Base-by-base conservation (phyloP, 2,797 vertebrate species). In the Thunnus albacares region DNA sequence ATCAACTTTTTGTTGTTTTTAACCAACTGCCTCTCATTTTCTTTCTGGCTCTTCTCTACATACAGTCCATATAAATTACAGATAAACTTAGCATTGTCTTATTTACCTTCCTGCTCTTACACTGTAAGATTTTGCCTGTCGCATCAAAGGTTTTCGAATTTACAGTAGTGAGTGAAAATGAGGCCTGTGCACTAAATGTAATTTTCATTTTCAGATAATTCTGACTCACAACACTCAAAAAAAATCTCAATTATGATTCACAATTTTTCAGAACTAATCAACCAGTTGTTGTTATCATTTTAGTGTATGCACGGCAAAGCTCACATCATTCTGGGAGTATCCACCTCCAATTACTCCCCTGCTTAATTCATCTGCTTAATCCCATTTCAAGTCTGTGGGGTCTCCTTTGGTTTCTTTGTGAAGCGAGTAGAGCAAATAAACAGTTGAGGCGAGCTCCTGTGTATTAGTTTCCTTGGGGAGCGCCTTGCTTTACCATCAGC, bases 1-100 rank as follows among this genome's bases (percentile, higher is more conserved):
- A 86, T 93, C 81, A 76, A 83, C 82, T 89, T 93, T 90, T 87
- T 86, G 84, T 92, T 90, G 83, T 92, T 90, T 91, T 89, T 83
- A 77, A 79, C 76, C 78, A 79, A 90, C 86, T 84, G 84, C 58
- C 83, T 86, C 71, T 87, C 63, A 17, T 82, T 86, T 81, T 33
- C 28, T 73, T 60, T 80, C 68, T 71, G 59, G 45, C 62, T 82
- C 20, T 71, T 74, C 75, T 77, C 55, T 14, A 28, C 77, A 87
- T 70, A 47, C 22, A 77, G 77, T 86, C 81, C 2, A 3, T 17
- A 49, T 75, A 75, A 80, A 81, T 85, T 79, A 81, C n/a, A n/a
- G 63, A 69, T 63, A 60, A 71, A 79, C 22, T 68, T 41, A 2
- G 6, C 63, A 45, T 71, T 24, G 72, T 82, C 65, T 79, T 71